Evolutionary conservation across 2,888 invertebrate genomes (phyloP).

Genomic region (Leucophora obtusa): DNA sequence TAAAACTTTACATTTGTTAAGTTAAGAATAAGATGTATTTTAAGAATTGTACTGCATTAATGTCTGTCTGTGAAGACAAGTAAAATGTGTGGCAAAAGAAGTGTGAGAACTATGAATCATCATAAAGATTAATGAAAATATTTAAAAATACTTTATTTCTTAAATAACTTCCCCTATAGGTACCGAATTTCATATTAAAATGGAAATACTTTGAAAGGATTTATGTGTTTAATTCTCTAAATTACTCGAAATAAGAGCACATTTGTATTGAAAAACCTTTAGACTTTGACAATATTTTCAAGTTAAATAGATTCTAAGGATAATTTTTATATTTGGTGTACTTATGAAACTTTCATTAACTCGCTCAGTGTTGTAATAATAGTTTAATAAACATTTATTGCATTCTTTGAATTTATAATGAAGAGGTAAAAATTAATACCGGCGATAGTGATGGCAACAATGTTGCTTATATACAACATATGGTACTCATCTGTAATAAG

Average conservation of each 20-base stretch:
- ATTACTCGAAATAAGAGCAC: too few species aligned
- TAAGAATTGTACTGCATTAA: not conserved
- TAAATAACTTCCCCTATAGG: too few species aligned
- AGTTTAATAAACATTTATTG: not conserved
- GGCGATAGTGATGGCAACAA: constrained; percentile 37
- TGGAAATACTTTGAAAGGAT: too few species aligned
- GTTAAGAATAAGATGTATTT: constrained; percentile 31
- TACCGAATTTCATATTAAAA: too few species aligned
- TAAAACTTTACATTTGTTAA: constrained; percentile 63
- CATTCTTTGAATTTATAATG: not conserved
- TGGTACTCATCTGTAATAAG: not conserved
- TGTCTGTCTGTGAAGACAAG: constrained; percentile 3
- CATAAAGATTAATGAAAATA: constrained; percentile 56
- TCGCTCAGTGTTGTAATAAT: too few species aligned
- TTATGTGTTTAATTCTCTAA: too few species aligned
- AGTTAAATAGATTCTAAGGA: too few species aligned
- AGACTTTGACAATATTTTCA: too few species aligned
- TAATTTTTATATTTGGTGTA: too few species aligned
- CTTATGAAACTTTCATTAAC: too few species aligned
- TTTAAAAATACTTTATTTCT: constrained; percentile 8
- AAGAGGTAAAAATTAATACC: not conserved
- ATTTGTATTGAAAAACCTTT: too few species aligned
- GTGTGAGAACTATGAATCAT: constrained; percentile 52
- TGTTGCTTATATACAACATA: constrained; percentile 33
- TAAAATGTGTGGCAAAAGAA: not conserved